Conservation (phyloP, 53 echinoderm and acorn worm species). For the Astropecten irregularis region DNA sequence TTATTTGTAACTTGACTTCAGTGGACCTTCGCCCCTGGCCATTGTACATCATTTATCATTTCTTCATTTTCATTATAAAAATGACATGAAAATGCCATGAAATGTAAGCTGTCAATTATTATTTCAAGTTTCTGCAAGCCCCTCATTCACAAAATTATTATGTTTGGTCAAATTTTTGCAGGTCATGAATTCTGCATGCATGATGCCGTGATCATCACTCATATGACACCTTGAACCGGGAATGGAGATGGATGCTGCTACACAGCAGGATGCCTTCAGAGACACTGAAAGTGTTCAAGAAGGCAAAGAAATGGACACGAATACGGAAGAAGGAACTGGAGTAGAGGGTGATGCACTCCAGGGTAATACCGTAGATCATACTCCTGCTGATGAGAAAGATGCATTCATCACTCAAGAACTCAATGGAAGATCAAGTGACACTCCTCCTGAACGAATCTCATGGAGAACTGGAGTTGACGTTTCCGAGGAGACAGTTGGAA, state of each 20-base stretch:
- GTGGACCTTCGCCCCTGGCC: too few relatives aligned
- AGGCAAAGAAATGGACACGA: not conserved
- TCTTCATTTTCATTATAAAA: too few relatives aligned
- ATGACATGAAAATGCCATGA: too few relatives aligned
- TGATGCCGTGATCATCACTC: not conserved
- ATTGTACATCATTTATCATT: too few relatives aligned
- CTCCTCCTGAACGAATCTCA: conserved; percentile 4
- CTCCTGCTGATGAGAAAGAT: conserved; percentile 34
- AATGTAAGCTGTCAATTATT: too few relatives aligned
- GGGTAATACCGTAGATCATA: too few relatives aligned
- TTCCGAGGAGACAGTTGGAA: not conserved
- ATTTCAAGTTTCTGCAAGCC: too few relatives aligned
- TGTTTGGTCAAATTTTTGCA: too few relatives aligned
- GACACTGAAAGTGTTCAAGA: not conserved
- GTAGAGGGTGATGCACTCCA: too few relatives aligned
- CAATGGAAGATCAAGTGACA: not conserved
- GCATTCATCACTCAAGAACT: conserved; percentile 30
- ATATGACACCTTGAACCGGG: not conserved
- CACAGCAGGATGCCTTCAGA: not conserved
- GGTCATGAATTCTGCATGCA: too few relatives aligned
- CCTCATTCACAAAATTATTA: too few relatives aligned
- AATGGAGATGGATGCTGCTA: conserved; percentile 12
- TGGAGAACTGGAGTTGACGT: not conserved
- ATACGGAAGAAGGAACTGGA: not conserved
- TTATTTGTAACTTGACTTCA: too few relatives aligned